A percentile compares a stretch with the other conserved stretches of the same genome.
Evolutionary conservation across 2,888 invertebrate genomes (phyloP).

Genomic region (Zaprionus obscuricornis): DNA sequence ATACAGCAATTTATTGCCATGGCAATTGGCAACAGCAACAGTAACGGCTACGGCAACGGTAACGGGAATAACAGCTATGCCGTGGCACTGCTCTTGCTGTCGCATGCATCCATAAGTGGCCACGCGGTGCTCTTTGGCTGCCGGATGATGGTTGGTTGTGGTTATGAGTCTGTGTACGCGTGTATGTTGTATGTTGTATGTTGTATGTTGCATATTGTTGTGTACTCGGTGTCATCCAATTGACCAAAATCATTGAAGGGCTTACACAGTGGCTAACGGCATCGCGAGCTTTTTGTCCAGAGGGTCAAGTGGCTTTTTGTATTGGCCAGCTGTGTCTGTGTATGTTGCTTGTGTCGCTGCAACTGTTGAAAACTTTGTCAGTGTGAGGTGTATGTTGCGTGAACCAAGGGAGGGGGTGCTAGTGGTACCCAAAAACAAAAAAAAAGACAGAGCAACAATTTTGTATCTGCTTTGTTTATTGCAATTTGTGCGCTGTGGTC

Average conservation of each 20-base stretch:
- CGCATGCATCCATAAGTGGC: constrained; percentile 52
- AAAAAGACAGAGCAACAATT: constrained; percentile 49
- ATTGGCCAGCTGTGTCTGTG: constrained; percentile 44
- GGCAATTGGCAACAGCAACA: constrained; percentile 55
- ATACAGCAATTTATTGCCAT: constrained; percentile 75
- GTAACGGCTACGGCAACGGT: constrained; percentile 15
- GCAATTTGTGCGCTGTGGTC: constrained; percentile 58
- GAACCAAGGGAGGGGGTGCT: no score
- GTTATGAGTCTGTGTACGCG: constrained; percentile 43
- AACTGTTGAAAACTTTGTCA: constrained; percentile 27
- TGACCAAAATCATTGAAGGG: constrained; percentile 57
- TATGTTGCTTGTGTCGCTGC: constrained; percentile 20
- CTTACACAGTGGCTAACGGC: constrained; percentile 4
- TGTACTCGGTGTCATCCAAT: constrained; percentile 48
- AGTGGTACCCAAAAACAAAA: constrained; percentile 16
- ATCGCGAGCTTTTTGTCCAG: not conserved
- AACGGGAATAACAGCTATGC: constrained; percentile 7
- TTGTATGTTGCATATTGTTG: constrained; percentile 12
- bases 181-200: constrained; percentile 3
- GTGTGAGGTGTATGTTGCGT: no score
- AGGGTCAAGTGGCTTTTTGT: constrained; percentile 43
- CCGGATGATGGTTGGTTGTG: constrained; percentile 54
- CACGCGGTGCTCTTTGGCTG: constrained; percentile 55
- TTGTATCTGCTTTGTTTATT: constrained; percentile 58
- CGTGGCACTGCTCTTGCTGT: constrained; percentile 23